Percentiles rank a stretch among this genome's conserved stretches.
Evolutionary conservation across 37 sponge, comb jelly and placozoan species (phyloP).

Genomic region (Geodia barretti): DNA sequence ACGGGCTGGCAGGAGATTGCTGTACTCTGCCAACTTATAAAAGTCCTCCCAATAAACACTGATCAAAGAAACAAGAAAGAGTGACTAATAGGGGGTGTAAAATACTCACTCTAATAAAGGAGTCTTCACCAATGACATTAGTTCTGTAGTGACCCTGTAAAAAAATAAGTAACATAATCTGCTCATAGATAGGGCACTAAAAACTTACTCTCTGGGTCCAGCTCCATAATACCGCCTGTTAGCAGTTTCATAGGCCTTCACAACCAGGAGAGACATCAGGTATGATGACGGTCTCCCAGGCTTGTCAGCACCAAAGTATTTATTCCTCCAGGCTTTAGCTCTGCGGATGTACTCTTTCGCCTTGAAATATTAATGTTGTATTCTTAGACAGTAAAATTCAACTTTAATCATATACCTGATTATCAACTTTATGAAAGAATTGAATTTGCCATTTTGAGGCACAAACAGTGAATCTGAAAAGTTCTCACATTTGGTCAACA

Average conservation of each 20-base stretch:
- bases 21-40: no score
- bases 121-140: no score
- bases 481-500: not conserved
- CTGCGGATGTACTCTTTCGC: conserved; percentile 52
- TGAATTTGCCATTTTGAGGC: conserved; percentile 62
- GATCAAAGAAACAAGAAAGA: no score
- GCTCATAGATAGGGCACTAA: no score
- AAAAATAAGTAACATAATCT: no score
- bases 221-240: not conserved
- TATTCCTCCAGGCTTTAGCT: conserved; percentile 70
- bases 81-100: no score
- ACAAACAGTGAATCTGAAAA: conserved; percentile 45
- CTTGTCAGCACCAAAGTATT: conserved; percentile 24
- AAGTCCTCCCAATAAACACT: no score
- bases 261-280: conserved; percentile 29
- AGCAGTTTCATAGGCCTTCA: conserved; percentile 24
- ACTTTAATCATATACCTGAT: conserved; percentile 4
- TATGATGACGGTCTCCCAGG: conserved; percentile 46
- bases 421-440: conserved; percentile 20
- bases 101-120: no score
- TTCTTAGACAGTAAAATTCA: not conserved
- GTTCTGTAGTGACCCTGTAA: no score
- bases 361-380: not conserved
- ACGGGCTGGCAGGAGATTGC: no score
- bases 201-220: no score